These are phyloP conservation scores for Drosophila siamana DNA, from an alignment of 2,888 invertebrate species.

Conservation along the genomic window DNA sequence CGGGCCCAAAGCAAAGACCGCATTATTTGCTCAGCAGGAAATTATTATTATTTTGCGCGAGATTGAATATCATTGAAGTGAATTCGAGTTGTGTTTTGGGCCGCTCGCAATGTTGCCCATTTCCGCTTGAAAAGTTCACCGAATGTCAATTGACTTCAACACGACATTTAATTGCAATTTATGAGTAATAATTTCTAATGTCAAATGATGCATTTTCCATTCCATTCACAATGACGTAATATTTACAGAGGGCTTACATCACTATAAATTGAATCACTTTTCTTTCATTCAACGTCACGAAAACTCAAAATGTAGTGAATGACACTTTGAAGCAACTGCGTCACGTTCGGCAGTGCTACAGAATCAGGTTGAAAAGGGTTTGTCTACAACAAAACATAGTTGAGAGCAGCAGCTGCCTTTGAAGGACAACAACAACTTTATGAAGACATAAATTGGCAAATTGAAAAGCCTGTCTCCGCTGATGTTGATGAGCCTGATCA, in stretches of 20 bases:
- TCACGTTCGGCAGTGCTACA: slow-evolving; percentile 61
- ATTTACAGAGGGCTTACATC: not conserved
- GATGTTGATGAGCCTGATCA: slow-evolving; percentile 60
- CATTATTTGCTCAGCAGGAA: slow-evolving; percentile 71
- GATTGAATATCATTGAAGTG: slow-evolving; percentile 69
- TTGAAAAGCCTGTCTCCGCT: slow-evolving; percentile 65
- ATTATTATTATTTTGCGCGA: slow-evolving; percentile 71
- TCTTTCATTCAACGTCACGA: not conserved
- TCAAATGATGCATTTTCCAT: not conserved
- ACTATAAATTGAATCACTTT: not conserved
- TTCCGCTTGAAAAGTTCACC: slow-evolving; percentile 9
- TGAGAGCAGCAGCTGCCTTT: slow-evolving; percentile 47
- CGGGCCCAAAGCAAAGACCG: slow-evolving; percentile 44
- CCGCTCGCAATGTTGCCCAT: not conserved
- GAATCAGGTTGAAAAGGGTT: slow-evolving; percentile 29
- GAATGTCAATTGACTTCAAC: slow-evolving; percentile 5
- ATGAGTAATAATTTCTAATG: not conserved
- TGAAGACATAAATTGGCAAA: slow-evolving; percentile 80
- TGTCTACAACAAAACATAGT: not conserved
- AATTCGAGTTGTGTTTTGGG: slow-evolving; percentile 40
- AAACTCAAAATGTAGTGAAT: slow-evolving; percentile 1
- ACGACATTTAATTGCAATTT: slow-evolving; percentile 12
- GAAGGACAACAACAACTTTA: slow-evolving; percentile 51
- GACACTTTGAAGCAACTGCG: slow-evolving; percentile 65
- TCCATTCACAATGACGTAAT: slow-evolving; percentile 7